Evolutionary conservation across 2,888 invertebrate species (phyloP).

Genomic region (Rhabditoides inermis): DNA sequence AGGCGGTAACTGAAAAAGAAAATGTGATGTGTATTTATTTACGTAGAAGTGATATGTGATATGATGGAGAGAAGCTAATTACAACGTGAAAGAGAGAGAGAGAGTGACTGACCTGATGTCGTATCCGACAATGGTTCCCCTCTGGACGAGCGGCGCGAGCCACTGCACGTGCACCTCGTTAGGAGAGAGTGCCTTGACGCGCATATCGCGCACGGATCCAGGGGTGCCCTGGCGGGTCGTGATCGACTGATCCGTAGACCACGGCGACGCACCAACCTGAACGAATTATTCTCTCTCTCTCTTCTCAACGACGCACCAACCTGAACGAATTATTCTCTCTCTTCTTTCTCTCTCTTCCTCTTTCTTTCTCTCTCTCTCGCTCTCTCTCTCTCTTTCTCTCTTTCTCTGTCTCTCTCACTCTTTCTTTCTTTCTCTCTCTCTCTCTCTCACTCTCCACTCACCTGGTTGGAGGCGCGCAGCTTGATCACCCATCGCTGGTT

Average conservation of each 20-base stretch:
- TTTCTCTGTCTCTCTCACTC: neutral
- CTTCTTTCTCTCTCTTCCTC: neutral
- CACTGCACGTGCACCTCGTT: conserved; percentile 48
- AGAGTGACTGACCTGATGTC: conserved; percentile 32
- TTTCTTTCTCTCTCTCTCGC: neutral
- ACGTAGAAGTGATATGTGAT: neutral
- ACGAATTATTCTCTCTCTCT: neutral
- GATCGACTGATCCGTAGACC: conserved; percentile 46
- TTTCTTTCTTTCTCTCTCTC: neutral
- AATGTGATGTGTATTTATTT: neutral
- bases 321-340: conserved; percentile 3
- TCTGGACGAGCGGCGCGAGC: conserved; percentile 44
- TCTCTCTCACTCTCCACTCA: conserved; percentile 12
- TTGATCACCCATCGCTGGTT: conserved; percentile 50
- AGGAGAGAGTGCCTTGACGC: conserved; percentile 37
- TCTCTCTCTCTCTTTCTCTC: neutral
- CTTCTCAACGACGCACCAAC: neutral
- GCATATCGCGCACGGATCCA: conserved; percentile 46
- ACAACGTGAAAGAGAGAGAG: neutral
- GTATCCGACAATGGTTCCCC: conserved; percentile 51
- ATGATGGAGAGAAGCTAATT: neutral
- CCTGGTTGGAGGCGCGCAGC: conserved; percentile 36
- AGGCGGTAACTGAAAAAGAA: conserved; percentile 9
- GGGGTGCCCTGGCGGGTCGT: conserved; percentile 51
- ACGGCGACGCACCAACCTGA: conserved; percentile 19